Conservation (phyloP, 1,140 invertebrate genomes). For the Drosophila arizonae region DNA sequence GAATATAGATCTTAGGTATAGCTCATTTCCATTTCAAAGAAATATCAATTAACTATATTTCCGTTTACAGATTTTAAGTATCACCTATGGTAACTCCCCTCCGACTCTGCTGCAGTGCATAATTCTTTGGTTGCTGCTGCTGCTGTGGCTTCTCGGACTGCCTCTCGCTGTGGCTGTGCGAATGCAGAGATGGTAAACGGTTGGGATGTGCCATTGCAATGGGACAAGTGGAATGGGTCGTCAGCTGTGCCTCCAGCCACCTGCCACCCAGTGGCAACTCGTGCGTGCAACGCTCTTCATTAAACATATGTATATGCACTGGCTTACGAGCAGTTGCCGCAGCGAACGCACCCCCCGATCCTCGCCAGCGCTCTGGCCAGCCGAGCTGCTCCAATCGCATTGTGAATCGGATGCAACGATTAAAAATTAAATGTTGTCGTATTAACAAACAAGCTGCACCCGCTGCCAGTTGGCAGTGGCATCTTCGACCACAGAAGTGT, state of each 20-base stretch:
- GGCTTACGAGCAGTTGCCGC: slow-evolving; percentile 46
- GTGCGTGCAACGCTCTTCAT: slow-evolving; percentile 67
- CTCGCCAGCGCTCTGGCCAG: neutral
- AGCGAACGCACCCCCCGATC: neutral
- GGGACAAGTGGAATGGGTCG: neutral
- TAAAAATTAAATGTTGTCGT: slow-evolving; percentile 79
- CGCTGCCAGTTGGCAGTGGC: slow-evolving; percentile 27
- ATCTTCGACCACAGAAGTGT: slow-evolving; percentile 39
- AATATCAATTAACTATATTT: too few species aligned
- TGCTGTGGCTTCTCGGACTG: slow-evolving; percentile 1
- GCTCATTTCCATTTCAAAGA: too few species aligned
- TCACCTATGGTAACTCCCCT: too few species aligned
- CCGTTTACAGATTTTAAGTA: too few species aligned
- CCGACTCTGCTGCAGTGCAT: slow-evolving; percentile 6
- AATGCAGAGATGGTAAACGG: neutral
- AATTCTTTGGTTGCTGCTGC: neutral
- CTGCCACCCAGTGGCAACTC: slow-evolving; percentile 36
- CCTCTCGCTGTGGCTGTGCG: slow-evolving; percentile 4
- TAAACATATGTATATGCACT: slow-evolving; percentile 73
- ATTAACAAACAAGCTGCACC: slow-evolving; percentile 72
- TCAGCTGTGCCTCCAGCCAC: neutral
- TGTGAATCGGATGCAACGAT: slow-evolving; percentile 69
- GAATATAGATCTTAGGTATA: too few species aligned
- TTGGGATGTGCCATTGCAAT: neutral
- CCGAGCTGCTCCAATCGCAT: slow-evolving; percentile 22